phyloP scores from a whole-genome alignment of 2,888 invertebrate genomes.

The Drosophila nr. perissopoda region DNA sequence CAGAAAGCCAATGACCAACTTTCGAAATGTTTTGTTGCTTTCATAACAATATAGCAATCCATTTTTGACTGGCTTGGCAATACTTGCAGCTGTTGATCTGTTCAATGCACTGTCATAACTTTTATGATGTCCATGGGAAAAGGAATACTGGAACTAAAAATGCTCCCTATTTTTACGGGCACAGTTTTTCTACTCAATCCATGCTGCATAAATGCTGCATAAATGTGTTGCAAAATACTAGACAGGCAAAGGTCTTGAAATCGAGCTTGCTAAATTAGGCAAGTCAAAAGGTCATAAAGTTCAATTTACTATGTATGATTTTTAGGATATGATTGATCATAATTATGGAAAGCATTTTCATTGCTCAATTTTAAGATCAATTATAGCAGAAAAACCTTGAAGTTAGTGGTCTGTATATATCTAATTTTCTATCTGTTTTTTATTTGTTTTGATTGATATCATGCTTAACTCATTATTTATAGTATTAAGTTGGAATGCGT shows the following conservation, averaged over 20 bases:
- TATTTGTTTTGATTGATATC: too few relatives aligned
- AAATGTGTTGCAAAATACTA: background rate
- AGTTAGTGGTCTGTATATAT: background rate
- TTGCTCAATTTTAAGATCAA: background rate
- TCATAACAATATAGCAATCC: constrained; percentile 6
- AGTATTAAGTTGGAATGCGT: background rate
- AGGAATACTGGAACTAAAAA: background rate
- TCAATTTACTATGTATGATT: background rate
- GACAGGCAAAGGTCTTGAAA: background rate
- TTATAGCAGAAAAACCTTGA: background rate
- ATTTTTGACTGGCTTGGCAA: background rate
- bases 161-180: background rate
- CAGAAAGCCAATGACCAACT: constrained; percentile 47
- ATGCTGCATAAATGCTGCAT: background rate
- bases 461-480: too few relatives aligned
- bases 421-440: too few relatives aligned
- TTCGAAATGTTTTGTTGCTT: constrained; percentile 49
- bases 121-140: constrained; percentile 11
- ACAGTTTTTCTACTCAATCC: background rate
- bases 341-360: background rate
- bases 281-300: accelerated
- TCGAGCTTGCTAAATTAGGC: background rate
- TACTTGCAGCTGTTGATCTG: constrained; percentile 14
- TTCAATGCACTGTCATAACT: constrained; percentile 26
- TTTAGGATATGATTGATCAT: background rate